Percentiles rank a stretch among this genome's conserved stretches.
phyloP scores from a whole-genome alignment of 2,113 vertebrate species.

The Ranitomeya variabilis region DNA sequence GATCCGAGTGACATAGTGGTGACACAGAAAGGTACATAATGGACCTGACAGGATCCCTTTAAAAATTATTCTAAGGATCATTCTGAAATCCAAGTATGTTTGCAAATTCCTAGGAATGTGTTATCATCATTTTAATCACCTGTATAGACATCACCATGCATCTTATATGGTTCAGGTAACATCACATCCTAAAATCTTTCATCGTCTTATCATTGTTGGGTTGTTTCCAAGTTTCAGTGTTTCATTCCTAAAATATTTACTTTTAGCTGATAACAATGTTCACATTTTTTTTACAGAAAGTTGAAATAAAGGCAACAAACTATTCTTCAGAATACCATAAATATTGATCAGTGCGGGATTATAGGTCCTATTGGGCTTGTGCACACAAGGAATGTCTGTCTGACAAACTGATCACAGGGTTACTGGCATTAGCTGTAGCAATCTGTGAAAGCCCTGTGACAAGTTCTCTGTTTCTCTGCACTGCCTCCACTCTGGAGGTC shows the following conservation, averaged over 20 bases:
- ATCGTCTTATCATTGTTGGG: not conserved
- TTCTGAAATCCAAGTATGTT: not conserved
- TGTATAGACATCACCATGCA: not conserved
- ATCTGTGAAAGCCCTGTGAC: not conserved
- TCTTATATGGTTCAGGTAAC: not conserved
- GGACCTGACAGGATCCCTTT: not conserved
- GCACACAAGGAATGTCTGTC: too few species aligned
- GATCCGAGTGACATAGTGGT: too few species aligned
- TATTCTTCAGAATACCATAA: not conserved
- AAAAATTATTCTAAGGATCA: not conserved
- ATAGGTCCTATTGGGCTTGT: too few species aligned
- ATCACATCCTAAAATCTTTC: constrained; percentile 2
- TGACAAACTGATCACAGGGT: not conserved
- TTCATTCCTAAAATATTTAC: not conserved
- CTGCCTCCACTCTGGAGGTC: not conserved
- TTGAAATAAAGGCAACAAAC: not conserved
- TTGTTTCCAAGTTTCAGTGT: not conserved
- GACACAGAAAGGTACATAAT: too few species aligned
- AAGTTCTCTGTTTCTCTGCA: not conserved
- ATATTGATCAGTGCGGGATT: too few species aligned
- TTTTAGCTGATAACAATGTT: not conserved
- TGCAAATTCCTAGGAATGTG: not conserved
- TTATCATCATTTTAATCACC: not conserved
- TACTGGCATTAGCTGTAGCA: not conserved
- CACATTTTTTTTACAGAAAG: not conserved